Base-by-base conservation (phyloP, 2,113 vertebrate species). In the Rattus rattus region DNA sequence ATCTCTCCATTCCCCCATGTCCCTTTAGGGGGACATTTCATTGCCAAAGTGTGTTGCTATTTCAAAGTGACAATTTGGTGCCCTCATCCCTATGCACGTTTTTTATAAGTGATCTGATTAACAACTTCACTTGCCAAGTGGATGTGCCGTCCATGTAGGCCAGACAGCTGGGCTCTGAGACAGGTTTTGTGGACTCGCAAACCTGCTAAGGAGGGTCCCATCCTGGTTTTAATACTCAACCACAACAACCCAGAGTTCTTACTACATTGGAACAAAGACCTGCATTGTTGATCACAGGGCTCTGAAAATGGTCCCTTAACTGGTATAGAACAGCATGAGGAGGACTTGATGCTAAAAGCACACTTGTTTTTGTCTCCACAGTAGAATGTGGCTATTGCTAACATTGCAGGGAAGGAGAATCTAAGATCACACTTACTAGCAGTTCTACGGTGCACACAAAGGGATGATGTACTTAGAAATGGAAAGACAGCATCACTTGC, bases 341-440 rank as follows among this genome's bases (percentile, higher is more conserved):
- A 96, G 52, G n/a, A 85, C 12, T 33, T 33, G 16, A 24, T 79
- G 63, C 63, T 96, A 36, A 88, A 94, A 90, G 52, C 39, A 33
- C 24, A 49, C 30, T 39, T 33, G 9, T 13, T 56, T 2, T 61
- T 43, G 30, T 63, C 30, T 87, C 43, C 6, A 87, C 5, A 69
- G 26, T 63, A n/a, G 80, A 67, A 54, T 47, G 10, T 52, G 28
- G 30, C 22, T 54, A 39, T 87, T 80, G 92, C 56, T 14, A 30
- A 75, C 49, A 36, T 47, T 24, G 1, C 8, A 67, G 65, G n/a
- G 84, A 90, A 94, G 56, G 36, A 54, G 19, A 86, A 49, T 26
- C 36, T 43, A 56, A 63, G 39, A 54, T 92, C 69, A 39, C 3
- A 2, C 61, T 75, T 26, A 69, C 7, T 4, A 7, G 43, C 30